Base-by-base conservation (phyloP, 2,797 vertebrate species). In the Acipenser oxyrinchus region DNA sequence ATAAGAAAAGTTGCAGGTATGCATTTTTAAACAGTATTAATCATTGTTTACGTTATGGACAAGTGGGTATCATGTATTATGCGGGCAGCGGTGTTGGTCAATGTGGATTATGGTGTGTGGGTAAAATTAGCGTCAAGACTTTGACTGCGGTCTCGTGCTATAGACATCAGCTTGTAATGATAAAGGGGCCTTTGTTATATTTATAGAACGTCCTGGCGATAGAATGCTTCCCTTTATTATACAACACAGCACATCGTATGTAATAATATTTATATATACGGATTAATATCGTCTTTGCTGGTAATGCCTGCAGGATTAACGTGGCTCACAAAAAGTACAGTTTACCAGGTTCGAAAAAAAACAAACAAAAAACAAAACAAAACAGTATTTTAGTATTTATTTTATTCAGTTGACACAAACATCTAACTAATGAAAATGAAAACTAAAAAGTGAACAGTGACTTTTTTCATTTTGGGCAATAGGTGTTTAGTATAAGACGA, bases 251-350 rank as follows among this genome's bases (percentile, higher is more conserved):
- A 37, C 23, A 37, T 1, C 2, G 2, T 37, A 37, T 37, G 23
- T 37, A 37, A 37, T 37, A 3, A 18, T 18, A 18, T 18, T 18
- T 18, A 8, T 15, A 61, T 68, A n/a, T 51, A 8, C 9, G 50
- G 5, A 48, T 23, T 18, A 9, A 13, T 68, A 13, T 23, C 51
- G 1, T 68, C 77, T 76, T 67, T 69, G 51, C 62, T 6, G 51
- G 70, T 65, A 48, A 70, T 67, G n/a, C 75, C 70, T 65, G 71
- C 49, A 77, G 75, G 71, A 12, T 58, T n/a, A 69, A 15, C 23
- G 51, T 6, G 8, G 23, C 23, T 37, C 2, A 37, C 23, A 37
- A 37, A 37, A 37, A 37, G 23, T 37, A 37, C 23, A 37, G 23
- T 37, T 37, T 37, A 37, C 23, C 23, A 37, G 23, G 15, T 3